Conservation (phyloP, 2,113 vertebrate genomes). For the Rhinichthys klamathensis region DNA sequence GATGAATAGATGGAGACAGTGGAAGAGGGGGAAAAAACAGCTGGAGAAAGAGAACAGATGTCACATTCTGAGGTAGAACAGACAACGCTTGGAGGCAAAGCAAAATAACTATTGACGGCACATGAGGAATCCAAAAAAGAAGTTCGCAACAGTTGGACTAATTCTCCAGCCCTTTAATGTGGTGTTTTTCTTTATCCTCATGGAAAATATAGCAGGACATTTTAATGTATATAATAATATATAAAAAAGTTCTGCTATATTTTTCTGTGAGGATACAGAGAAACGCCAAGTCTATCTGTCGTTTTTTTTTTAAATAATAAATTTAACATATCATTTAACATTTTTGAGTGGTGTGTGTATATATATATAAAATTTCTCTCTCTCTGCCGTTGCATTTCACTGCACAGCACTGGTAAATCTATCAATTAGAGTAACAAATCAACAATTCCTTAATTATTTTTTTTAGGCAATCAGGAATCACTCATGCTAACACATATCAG, state of each 20-base stretch:
- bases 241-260: background rate
- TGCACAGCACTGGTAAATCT: too few relatives aligned
- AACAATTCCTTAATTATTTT: too few relatives aligned
- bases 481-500: too few relatives aligned
- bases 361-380: too few relatives aligned
- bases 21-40: conserved; percentile 20
- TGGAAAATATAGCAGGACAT: background rate
- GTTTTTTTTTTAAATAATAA: too few relatives aligned
- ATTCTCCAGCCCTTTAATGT: background rate
- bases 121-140: conserved; percentile 24
- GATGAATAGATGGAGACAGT: conserved; percentile 17
- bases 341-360: too few relatives aligned
- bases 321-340: too few relatives aligned
- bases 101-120: conserved; percentile 25
- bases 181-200: background rate
- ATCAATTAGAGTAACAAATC: too few relatives aligned
- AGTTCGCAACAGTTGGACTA: conserved; percentile 3
- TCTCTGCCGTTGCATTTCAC: too few relatives aligned
- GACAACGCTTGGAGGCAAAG: conserved; percentile 38
- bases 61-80: conserved; percentile 33
- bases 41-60: conserved; percentile 38
- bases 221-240: background rate
- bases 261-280: background rate
- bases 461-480: too few relatives aligned
- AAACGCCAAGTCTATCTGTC: background rate